Evolutionary conservation across 2,113 vertebrate genomes (phyloP).

Genomic region (Eretmochelys imbricata): DNA sequence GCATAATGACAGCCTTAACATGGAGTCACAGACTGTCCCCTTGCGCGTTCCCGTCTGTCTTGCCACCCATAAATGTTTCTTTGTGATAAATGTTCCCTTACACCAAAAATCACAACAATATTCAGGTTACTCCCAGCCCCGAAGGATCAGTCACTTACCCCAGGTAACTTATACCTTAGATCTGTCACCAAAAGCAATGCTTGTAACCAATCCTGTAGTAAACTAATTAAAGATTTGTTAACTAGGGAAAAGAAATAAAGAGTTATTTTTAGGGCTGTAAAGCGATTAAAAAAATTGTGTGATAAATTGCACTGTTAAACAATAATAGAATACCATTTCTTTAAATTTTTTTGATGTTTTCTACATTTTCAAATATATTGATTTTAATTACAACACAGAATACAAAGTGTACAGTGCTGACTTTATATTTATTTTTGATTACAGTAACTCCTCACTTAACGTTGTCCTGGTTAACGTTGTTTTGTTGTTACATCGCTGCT

Average conservation of each 20-base stretch:
- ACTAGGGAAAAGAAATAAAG: background rate
- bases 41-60: background rate
- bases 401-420: too few species aligned
- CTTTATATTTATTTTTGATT: too few species aligned
- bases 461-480: too few species aligned
- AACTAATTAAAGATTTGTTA: background rate
- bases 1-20: background rate
- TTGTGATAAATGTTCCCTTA: background rate
- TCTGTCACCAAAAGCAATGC: background rate
- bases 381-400: too few species aligned
- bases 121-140: background rate
- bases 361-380: too few species aligned
- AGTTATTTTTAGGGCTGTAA: background rate
- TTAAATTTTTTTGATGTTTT: too few species aligned
- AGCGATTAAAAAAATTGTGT: too few species aligned
- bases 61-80: background rate
- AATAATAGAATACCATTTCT: too few species aligned
- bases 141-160: background rate
- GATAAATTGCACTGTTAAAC: too few species aligned
- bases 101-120: background rate
- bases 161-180: background rate
- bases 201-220: background rate
- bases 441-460: too few species aligned
- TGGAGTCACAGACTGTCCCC: background rate
- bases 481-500: too few species aligned